Evolutionary conservation across 2,888 invertebrate genomes (phyloP), one percentile per base, ranked within the genome.

Genomic region (Leptinotarsa haldemani): DNA sequence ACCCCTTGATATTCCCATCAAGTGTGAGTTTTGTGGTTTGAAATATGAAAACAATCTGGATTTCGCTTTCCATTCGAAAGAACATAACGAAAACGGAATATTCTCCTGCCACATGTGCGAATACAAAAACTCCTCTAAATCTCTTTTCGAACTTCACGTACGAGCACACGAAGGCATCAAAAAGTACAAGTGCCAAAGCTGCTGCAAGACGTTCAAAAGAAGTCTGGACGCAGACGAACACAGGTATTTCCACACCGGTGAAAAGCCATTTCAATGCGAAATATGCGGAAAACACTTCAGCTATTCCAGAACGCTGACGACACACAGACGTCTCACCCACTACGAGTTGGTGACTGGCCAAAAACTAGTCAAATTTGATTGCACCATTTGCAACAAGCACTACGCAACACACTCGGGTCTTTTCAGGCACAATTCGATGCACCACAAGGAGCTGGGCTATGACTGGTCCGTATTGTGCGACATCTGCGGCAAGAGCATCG

Each of bases 11-110:
- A 78, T 79, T 5, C 87, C 88, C 4, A 89, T 90, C 65, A 88
- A 89, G 65, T 91, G 90, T 74, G 88, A 89, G 71, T 75, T 89
- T 66, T 91, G 91, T 61, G 88, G 89, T 3, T 88, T 89, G 73
- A 84, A 88, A 9, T 90, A 89, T 76, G 89, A 89, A 25, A 83
- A 81, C 48, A 82, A 84, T 70, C 79, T 86, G 16, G 85, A 82
- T 4, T 86, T 84, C 65, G 86, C 85, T 0, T 73, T 84, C 18
- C 86, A 86, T 75, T 84, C 84, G 12, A 82, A 84, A 40, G 74
- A 77, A 15, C 86, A 86, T 74, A 84, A 81, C 69, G 9, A 25
- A 16, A 82, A 85, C 52, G 76, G 80, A 25, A 81, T 81, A 72
- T 84, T 83, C 67, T 79, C 80, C 70, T 86, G 86, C 68, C 84